Evolutionary conservation across 2,888 invertebrate genomes (phyloP), one percentile per base, ranked within the genome.

Genomic region (Drosophila parthenogenetica): DNA sequence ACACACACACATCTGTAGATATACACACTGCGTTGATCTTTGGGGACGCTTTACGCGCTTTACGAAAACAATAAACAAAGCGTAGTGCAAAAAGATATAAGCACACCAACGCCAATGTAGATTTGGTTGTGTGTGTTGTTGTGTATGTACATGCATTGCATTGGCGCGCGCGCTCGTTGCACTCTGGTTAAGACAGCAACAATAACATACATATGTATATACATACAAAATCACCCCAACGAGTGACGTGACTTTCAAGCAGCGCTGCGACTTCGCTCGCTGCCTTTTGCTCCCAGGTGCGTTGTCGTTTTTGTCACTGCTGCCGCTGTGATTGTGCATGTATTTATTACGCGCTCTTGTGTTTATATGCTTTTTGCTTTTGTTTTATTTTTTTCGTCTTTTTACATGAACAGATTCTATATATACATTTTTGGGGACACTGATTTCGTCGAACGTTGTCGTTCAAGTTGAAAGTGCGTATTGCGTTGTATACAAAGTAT

Each of bases 391-490:
- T 77, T 61, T 66, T 32, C 29, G 42, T 13, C 25, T 40, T 39
- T 37, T n/a, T 55, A 22, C 7, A 17, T 32, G 8, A 32, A 14
- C 25, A 42, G 10, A 25, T 5, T 29, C 19, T 61, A 13, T 29
- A 11, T 61, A 16, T 69, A 49, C 61, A 65, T 66, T 79, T 81
- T 81, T 84, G 76, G 87, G 70, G 70, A 87, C 81, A 81, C 78
- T 64, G 80, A 77, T 71, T 82, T 73, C 57, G 25, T 54, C 19
- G 53, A 61, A 49, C 72, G 60, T 66, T 74, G 35, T 17, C 45
- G 58, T 55, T 72, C 48, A 77, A 73, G 64, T 82, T 70, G 62
- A 73, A 81, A 80, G 69, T 81, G 66, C 78, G 68, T 78, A 70
- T 55, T 35, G 58, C 40, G 16, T 53, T 53, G 32, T 48, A 50